A percentile compares a stretch with the other conserved stretches of the same genome.
phyloP scores from a whole-genome alignment of 2,113 vertebrate species.

The Centropus unirufus region DNA sequence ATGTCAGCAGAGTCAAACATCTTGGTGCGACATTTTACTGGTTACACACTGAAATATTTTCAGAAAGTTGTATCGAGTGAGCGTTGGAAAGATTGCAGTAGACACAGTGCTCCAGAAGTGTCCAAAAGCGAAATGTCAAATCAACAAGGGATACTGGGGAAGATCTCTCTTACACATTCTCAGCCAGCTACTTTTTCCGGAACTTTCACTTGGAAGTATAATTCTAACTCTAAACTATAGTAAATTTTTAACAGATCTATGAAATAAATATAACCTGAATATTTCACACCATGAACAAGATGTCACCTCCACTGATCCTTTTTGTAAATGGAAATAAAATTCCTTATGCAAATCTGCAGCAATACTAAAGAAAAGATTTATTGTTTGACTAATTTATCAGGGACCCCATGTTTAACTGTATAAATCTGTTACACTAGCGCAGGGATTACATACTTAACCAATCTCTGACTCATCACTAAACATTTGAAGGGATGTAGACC shows the following conservation, averaged over 20 bases:
- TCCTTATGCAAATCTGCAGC: neutral
- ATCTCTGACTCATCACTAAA: neutral
- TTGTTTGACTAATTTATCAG: neutral
- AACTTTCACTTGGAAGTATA: neutral
- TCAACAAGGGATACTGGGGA: neutral
- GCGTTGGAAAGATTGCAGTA: neutral
- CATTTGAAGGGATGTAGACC: neutral
- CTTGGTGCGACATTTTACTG: neutral
- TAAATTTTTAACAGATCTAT: neutral
- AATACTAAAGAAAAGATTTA: neutral
- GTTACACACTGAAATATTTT: neutral
- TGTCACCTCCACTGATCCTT: neutral
- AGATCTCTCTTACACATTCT: neutral
- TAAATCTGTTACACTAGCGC: neutral
- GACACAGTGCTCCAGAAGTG: neutral
- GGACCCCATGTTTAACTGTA: neutral
- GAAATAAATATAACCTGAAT: neutral
- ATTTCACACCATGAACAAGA: neutral
- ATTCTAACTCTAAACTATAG: neutral
- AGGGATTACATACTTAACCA: neutral
- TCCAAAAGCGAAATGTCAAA: constrained; percentile 27
- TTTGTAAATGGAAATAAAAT: neutral
- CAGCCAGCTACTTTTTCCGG: neutral
- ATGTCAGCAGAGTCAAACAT: neutral
- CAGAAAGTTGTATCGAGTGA: neutral